Base-by-base conservation (phyloP, 2,888 invertebrate species). In the Cinara cedri region DNA sequence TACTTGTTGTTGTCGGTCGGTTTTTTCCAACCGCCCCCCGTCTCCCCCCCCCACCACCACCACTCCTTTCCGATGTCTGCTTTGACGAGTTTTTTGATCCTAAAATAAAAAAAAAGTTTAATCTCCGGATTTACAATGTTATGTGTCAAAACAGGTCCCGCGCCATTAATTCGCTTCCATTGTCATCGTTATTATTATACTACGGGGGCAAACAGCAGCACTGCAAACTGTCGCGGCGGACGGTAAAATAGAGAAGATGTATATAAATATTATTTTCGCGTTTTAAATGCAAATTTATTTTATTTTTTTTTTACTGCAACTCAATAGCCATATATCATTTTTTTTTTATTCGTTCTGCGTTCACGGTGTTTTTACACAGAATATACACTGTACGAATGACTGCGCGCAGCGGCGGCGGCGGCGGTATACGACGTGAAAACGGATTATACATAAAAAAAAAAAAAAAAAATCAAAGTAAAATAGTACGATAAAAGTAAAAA, bases 81-180 rank as follows among this genome's bases (percentile, higher is more conserved):
- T 62, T 49, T 72, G 72, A 72, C 72, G 72, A 62, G 72, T 34
- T 60, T 60, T 49, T 60, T 49, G 60, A 60, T 62, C 49, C 62
- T 14, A 26, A 51, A 72, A 60, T 62, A 60, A 72, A 72, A 72
- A 60, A 72, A 60, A 72, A 72, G 49, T 62, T 72, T 72, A 72
- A 62, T 72, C 72, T 72, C 62, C 62, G 62, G 72, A 62, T 72
- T 72, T 72, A 72, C 72, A 72, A 49, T 34, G 72, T 72, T 62
- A 72, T 34, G 62, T 49, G 72, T 72, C 72, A 62, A 72, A 72
- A 72, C 72, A 34, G 60, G 72, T 72, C 60, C 62, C 34, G 62
- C 19, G 60, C 49, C 72, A 72, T 72, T 72, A 72, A 72, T 72
- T 72, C 62, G 49, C 49, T 49, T 72, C 62, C 60, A 26, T 72